phyloP scores from a whole-genome alignment of 2,888 invertebrate genomes.

The Sturmia bella region DNA sequence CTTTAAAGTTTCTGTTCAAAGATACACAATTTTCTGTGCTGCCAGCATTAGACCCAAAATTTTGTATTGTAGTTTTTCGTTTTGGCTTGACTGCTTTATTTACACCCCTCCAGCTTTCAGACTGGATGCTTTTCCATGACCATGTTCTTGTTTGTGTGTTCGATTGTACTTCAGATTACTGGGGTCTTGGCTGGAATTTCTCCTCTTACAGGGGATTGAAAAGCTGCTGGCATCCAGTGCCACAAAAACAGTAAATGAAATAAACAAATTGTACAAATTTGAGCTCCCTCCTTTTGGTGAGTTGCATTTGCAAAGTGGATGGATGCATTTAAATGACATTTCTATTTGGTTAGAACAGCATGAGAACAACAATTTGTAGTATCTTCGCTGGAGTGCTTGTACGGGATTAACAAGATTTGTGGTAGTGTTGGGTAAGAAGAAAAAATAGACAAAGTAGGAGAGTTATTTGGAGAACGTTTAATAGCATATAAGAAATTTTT shows the following conservation, averaged over 20 bases:
- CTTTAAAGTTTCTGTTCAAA: too few species aligned
- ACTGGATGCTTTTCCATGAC: constrained; percentile 5
- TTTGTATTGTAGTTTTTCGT: not conserved
- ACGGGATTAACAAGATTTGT: constrained; percentile 43
- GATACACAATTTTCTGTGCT: too few species aligned
- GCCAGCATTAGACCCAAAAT: too few species aligned
- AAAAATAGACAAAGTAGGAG: not conserved
- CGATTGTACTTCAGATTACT: not conserved
- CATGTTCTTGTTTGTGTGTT: not conserved
- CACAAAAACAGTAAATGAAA: not conserved
- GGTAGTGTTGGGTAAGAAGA: constrained; percentile 5
- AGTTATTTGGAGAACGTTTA: constrained; percentile 8
- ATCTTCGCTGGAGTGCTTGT: constrained; percentile 12
- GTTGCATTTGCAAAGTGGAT: not conserved
- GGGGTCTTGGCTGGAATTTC: constrained; percentile 16
- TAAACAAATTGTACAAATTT: constrained; percentile 33
- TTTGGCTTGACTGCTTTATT: not conserved
- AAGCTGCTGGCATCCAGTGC: constrained; percentile 32
- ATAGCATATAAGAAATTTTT: constrained; percentile 3
- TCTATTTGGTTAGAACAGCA: constrained; percentile 32
- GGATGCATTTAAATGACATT: constrained; percentile 44
- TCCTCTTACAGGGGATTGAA: constrained; percentile 46
- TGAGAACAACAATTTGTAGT: constrained; percentile 22
- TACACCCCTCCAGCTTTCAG: constrained; percentile 10
- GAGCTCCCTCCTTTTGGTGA: not conserved